These are phyloP conservation scores for Thamnophis sirtalis DNA, from an alignment of 2,113 vertebrate genomes.

Conservation along the genomic window DNA sequence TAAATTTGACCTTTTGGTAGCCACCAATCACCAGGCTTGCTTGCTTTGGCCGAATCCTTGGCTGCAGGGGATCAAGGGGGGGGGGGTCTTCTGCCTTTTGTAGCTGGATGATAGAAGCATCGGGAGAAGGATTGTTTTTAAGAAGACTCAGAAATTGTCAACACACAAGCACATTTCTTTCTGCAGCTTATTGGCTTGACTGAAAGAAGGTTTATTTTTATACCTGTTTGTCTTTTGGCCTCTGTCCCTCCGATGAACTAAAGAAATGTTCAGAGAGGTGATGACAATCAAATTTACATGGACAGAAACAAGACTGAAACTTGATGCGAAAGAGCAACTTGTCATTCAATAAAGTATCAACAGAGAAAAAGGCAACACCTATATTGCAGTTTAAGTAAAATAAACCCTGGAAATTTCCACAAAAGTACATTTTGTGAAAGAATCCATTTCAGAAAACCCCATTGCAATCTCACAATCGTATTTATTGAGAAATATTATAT, in stretches of 20 bases:
- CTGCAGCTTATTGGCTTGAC: neutral
- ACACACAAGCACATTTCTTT: neutral
- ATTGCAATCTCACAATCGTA: conserved; percentile 46
- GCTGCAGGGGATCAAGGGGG: neutral
- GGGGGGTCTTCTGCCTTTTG: neutral
- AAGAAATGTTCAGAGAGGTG: conserved; percentile 32
- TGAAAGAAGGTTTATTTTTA: neutral
- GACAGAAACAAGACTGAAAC: conserved; percentile 38
- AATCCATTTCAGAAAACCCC: conserved; percentile 50
- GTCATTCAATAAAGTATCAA: conserved; percentile 38
- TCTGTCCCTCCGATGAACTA: conserved; percentile 11
- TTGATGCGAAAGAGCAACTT: conserved; percentile 23
- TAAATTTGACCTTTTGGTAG: neutral
- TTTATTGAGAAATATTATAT: conserved; percentile 8
- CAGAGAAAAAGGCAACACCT: neutral
- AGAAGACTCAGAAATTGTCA: neutral
- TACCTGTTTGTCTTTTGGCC: neutral
- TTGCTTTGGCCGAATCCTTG: neutral
- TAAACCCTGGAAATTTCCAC: conserved; percentile 47
- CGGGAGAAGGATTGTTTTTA: neutral
- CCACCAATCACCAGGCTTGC: neutral
- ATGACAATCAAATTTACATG: conserved; percentile 32
- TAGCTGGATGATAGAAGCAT: neutral
- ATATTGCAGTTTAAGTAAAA: conserved; percentile 26
- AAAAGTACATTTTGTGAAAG: conserved; percentile 54